A percentile compares a stretch with the other conserved stretches of the same genome.
Evolutionary conservation across 2,888 invertebrate genomes (phyloP).

Genomic region (Cryptosula pallasiana): DNA sequence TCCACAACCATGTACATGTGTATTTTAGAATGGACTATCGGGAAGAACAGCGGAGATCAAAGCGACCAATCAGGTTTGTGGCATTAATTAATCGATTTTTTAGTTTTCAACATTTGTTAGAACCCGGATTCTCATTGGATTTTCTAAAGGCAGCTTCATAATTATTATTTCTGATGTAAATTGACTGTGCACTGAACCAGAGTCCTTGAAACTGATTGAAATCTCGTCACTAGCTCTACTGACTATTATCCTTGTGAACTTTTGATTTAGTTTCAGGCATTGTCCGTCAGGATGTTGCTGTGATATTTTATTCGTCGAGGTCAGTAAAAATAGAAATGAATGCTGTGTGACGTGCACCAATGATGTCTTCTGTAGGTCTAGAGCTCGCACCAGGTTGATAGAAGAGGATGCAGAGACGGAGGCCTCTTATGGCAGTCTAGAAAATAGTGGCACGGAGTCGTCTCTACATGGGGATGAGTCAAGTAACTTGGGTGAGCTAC

Average conservation of each 20-base stretch:
- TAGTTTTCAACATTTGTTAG: no score
- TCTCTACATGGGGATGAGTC: conserved; percentile 17
- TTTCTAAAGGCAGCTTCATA: no score
- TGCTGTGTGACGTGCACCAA: not conserved
- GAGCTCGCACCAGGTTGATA: conserved; percentile 11
- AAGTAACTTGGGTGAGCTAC: not conserved
- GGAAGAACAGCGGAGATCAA: conserved; percentile 1
- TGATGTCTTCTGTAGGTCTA: no score
- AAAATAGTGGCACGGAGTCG: conserved; percentile 18
- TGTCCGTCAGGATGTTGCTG: not conserved
- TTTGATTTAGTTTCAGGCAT: not conserved
- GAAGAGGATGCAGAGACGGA: conserved; percentile 21
- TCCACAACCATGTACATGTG: not conserved
- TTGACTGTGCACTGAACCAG: no score
- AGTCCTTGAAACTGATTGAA: no score
- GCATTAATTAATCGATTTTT: no score
- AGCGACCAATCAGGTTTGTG: not conserved
- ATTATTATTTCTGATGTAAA: no score
- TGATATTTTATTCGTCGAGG: not conserved
- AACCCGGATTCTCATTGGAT: no score
- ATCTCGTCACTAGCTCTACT: no score
- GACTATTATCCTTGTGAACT: not conserved
- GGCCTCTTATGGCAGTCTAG: conserved; percentile 11
- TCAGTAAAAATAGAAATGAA: not conserved
- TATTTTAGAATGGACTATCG: conserved; percentile 15